A percentile compares a stretch with the other conserved stretches of the same genome.
These are phyloP conservation scores for Mycteria americana DNA, from an alignment of 2,797 vertebrate species.

Conservation along the genomic window DNA sequence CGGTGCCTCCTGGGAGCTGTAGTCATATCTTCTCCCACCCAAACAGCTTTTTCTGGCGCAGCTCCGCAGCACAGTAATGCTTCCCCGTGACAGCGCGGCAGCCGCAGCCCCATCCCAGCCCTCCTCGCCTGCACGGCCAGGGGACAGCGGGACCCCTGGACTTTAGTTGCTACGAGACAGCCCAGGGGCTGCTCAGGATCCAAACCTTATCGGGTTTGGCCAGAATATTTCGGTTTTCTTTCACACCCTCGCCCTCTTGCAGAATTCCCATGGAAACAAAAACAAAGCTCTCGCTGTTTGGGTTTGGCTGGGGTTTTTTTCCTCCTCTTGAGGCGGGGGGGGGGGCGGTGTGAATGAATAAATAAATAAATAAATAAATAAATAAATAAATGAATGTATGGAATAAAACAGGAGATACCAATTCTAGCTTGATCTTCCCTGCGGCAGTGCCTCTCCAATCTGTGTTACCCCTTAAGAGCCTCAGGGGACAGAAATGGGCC, in stretches of 20 bases:
- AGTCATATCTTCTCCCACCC: not conserved
- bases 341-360: not conserved
- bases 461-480: not conserved
- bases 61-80: not conserved
- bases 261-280: slow-evolving; percentile 63
- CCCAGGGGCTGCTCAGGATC: not conserved
- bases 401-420: not conserved
- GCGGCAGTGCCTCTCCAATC: not conserved
- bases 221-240: not conserved
- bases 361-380: not conserved
- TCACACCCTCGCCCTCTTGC: not conserved
- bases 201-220: not conserved
- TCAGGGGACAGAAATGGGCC: not conserved
- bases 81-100: not conserved
- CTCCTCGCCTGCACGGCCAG: fast-evolving
- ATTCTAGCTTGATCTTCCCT: not conserved
- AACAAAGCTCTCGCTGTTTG: slow-evolving; percentile 32
- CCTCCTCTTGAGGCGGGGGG: fast-evolving
- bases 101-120: not conserved
- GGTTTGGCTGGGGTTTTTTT: not conserved
- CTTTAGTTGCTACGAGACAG: not conserved
- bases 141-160: not conserved
- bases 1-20: slow-evolving; percentile 1
- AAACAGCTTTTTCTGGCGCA: not conserved
- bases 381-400: fast-evolving